Evolutionary conservation across 2,113 vertebrate genomes (phyloP), one percentile per base, ranked within the genome.

Genomic region (Odobenus rosmarus): DNA sequence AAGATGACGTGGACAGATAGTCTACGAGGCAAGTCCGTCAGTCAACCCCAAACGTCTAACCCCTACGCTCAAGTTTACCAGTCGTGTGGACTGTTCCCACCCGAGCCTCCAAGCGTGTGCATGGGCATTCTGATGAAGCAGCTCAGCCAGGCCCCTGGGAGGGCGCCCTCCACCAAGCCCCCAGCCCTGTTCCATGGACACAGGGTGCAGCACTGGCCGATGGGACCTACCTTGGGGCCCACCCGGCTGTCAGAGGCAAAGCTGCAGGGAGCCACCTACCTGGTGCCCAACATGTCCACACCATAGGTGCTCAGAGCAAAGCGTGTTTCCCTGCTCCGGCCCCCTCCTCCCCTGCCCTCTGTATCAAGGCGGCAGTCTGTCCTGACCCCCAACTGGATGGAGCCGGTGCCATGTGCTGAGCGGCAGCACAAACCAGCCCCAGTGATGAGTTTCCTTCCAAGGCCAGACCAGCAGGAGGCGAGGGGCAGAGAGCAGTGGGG

Each of bases 1-100:
- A 7, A 1, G 5, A 5, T 0, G 55, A 18, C 0, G 0, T 1
- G 15, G 15, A 16, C 0, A 0, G 36, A 49, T 51, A 31, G 19
- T 4, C 80, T 4, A 21, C 33, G 3, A 4, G 11, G 36, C n/a
- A 23, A 39, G 49, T 5, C 18, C 6, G 13, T 1, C 24, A n/a
- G 49, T 4, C 79, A 33, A 15, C 9, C n/a, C 24, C 42, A 2
- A 24, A 10, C 0, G 4, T 3, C 31, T 42, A 1, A 8, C 15
- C 21, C 51, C 23, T 4, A 3, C 18, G 49, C 26, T 49, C 9
- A 4, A 33, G 46, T 51, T 10, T 33, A 28, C 28, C 15, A 9
- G 7, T 14, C n/a, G 12, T 3, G 1, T 3, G 9, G 0, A 28
- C 23, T 0, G 7, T 4, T 36, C 49, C 33, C 9, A 31, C 5